Conservation (phyloP, 2,113 vertebrate species). For the Trichomycterus rosablanca region DNA sequence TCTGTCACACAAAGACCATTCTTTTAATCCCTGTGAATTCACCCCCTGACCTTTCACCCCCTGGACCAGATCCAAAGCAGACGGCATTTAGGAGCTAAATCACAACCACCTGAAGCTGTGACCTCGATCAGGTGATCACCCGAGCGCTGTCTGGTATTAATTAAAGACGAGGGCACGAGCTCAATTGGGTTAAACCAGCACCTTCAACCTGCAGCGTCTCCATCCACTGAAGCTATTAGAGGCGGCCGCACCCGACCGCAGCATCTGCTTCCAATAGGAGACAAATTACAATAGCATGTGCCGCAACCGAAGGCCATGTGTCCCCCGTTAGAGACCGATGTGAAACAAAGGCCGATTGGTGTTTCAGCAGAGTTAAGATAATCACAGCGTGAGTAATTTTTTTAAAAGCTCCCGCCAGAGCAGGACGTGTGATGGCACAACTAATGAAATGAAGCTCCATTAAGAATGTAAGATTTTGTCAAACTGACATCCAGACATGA, state of each 20-base stretch:
- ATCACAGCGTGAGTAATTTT: slow-evolving; percentile 26
- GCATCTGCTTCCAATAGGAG: slow-evolving; percentile 40
- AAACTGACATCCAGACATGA: background rate
- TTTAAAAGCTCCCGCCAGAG: too few relatives aligned
- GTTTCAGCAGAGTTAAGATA: slow-evolving; percentile 12
- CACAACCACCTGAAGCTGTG: slow-evolving; percentile 38
- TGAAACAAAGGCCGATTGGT: slow-evolving; percentile 6
- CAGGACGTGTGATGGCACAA: background rate
- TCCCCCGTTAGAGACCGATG: background rate
- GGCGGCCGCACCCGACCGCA: slow-evolving; percentile 7
- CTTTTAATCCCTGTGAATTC: slow-evolving; percentile 37
- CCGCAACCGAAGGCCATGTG: slow-evolving; percentile 3
- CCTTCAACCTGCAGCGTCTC: slow-evolving; percentile 43
- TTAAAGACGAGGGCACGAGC: slow-evolving; percentile 43
- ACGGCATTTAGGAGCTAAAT: slow-evolving; percentile 28
- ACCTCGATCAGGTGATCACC: slow-evolving; percentile 43
- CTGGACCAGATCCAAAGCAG: slow-evolving; percentile 46
- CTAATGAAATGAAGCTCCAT: background rate
- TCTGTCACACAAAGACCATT: slow-evolving; percentile 25
- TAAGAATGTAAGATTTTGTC: background rate
- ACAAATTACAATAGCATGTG: slow-evolving; percentile 36
- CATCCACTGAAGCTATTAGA: slow-evolving; percentile 24
- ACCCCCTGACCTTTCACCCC: slow-evolving; percentile 32
- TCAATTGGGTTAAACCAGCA: slow-evolving; percentile 51
- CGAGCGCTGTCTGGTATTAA: slow-evolving; percentile 42